Evolutionary conservation across 2,113 vertebrate species (phyloP).

Genomic region (Ceuthmochares aereus): DNA sequence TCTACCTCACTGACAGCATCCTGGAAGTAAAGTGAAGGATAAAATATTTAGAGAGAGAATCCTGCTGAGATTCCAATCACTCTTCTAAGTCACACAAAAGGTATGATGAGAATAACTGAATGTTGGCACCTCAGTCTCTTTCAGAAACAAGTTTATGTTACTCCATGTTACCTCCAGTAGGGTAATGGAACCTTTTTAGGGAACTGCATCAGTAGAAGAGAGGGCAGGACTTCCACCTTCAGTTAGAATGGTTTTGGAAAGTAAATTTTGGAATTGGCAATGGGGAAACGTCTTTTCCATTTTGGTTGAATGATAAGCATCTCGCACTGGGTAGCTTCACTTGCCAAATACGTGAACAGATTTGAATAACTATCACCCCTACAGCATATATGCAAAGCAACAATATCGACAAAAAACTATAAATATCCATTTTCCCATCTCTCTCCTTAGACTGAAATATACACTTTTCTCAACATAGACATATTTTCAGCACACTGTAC

Average conservation of each 20-base stretch:
- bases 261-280: not conserved
- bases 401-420: not conserved
- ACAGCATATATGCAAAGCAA: not conserved
- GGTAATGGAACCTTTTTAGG: not conserved
- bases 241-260: not conserved
- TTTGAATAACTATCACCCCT: not conserved
- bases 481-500: not conserved
- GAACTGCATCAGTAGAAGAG: not conserved
- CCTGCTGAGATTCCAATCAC: not conserved
- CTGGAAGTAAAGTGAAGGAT: not conserved
- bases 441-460: not conserved
- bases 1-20: accelerated
- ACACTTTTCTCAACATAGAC: not conserved
- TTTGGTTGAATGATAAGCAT: not conserved
- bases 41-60: not conserved
- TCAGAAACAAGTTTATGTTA: not conserved
- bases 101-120: not conserved
- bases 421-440: not conserved
- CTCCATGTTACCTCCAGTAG: not conserved
- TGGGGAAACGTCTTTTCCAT: not conserved
- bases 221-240: not conserved
- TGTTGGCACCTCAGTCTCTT: not conserved
- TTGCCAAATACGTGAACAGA: not conserved
- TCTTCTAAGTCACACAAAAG: not conserved
- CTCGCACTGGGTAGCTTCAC: accelerated